Conservation (phyloP, 2,888 invertebrate genomes). For the Junonia oenone region DNA sequence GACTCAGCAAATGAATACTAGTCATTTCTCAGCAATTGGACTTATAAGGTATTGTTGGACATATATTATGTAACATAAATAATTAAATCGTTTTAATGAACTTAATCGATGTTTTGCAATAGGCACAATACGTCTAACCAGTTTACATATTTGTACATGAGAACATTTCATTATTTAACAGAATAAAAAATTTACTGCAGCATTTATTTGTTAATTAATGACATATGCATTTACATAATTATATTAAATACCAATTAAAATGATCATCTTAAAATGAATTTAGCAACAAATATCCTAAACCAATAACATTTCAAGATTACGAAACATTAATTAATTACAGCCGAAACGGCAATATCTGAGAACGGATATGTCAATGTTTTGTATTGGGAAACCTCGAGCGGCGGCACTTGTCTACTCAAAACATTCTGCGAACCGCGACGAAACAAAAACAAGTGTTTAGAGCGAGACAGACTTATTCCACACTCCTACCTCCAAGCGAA, state of each 20-base stretch:
- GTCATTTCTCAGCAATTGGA: conserved; percentile 54
- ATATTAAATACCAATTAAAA: neutral
- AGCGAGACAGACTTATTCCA: conserved; percentile 60
- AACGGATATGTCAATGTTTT: conserved; percentile 39
- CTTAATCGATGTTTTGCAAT: neutral
- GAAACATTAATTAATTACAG: conserved; percentile 9
- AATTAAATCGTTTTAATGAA: conserved; percentile 1
- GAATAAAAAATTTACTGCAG: too few relatives aligned
- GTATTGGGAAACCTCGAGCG: conserved; percentile 45
- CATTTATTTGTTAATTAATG: too few relatives aligned
- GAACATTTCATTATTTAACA: neutral
- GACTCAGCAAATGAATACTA: conserved; percentile 61
- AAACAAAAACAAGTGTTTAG: conserved; percentile 72
- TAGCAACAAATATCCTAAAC: neutral
- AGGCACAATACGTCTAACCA: neutral
- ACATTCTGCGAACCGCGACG: conserved; percentile 51
- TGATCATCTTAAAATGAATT: neutral
- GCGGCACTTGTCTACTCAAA: conserved; percentile 55
- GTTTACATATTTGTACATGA: neutral
- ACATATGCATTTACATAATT: too few relatives aligned
- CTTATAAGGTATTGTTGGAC: conserved; percentile 44
- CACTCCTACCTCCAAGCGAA: conserved; percentile 55
- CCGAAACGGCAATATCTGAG: conserved; percentile 16
- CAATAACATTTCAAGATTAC: neutral
- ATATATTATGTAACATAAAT: conserved; percentile 33